Percentiles rank a stretch among this genome's conserved stretches.
phyloP scores from a whole-genome alignment of 2,888 invertebrate genomes.

The Caenorhabditis uteleia region DNA sequence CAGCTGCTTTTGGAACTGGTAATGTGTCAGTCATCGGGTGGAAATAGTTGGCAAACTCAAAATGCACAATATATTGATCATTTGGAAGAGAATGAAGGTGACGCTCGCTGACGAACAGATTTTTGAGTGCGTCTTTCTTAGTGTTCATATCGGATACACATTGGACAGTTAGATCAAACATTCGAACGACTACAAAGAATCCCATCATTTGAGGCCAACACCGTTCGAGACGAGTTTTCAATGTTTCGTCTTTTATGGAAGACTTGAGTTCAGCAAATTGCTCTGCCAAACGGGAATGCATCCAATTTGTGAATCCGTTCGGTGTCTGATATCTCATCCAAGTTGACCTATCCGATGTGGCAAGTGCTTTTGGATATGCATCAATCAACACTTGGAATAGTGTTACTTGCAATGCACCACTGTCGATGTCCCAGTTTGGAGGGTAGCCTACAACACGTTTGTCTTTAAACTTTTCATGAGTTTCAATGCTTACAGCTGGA shows the following conservation, averaged over 20 bases:
- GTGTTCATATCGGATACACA: conserved; percentile 79
- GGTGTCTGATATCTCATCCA: conserved; percentile 61
- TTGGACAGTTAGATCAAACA: conserved; percentile 76
- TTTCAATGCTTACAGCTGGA: conserved; percentile 28
- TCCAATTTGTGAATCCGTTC: conserved; percentile 55
- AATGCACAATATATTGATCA: conserved; percentile 89
- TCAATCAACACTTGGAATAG: conserved; percentile 74
- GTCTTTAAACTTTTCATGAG: neutral
- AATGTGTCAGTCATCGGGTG: conserved; percentile 79
- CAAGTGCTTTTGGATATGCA: conserved; percentile 94
- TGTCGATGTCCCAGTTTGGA: conserved; percentile 74
- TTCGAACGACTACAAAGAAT: conserved; percentile 59
- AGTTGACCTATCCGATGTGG: conserved; percentile 73
- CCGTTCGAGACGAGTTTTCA: conserved; percentile 49
- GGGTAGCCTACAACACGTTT: conserved; percentile 55
- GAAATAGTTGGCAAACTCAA: conserved; percentile 89
- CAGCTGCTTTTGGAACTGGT: conserved; percentile 86
- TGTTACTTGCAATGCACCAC: conserved; percentile 90
- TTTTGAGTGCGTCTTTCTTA: conserved; percentile 83
- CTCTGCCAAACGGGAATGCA: conserved; percentile 23
- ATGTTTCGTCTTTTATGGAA: conserved; percentile 65
- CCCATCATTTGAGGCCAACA: conserved; percentile 63
- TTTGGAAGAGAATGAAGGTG: conserved; percentile 77
- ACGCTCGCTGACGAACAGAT: conserved; percentile 72
- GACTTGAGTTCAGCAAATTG: conserved; percentile 20